phyloP scores from a whole-genome alignment of 2,113 vertebrate species.

The Tenebrosternarchus preto region DNA sequence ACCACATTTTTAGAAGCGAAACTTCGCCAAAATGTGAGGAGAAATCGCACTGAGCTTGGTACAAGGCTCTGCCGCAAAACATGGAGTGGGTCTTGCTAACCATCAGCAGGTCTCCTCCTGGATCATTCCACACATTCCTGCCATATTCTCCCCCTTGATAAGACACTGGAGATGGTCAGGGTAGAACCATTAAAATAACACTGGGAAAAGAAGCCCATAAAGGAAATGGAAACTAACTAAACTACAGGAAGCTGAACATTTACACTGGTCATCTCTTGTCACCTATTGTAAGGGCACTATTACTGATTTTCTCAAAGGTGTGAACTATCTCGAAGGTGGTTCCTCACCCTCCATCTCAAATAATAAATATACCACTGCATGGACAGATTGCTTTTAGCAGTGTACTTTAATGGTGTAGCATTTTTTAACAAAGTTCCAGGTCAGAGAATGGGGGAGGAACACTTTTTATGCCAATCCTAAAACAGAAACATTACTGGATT shows the following conservation, averaged over 20 bases:
- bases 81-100: neutral
- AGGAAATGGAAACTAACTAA: slow-evolving; percentile 34
- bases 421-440: neutral
- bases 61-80: neutral
- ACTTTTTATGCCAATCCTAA: neutral
- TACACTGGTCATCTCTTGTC: no score
- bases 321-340: no score
- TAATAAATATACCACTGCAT: neutral
- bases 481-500: neutral
- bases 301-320: no score
- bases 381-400: neutral
- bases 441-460: neutral
- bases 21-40: neutral
- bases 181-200: slow-evolving; percentile 55
- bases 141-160: slow-evolving; percentile 55
- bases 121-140: slow-evolving; percentile 52
- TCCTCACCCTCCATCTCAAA: neutral
- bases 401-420: neutral
- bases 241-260: no score
- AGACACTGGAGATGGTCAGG: slow-evolving; percentile 42
- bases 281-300: no score
- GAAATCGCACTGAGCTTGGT: slow-evolving; percentile 15
- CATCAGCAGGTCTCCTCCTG: slow-evolving; percentile 3
- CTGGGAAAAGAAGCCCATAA: slow-evolving; percentile 20
- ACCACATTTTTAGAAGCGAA: slow-evolving; percentile 15